Evolutionary conservation across 1,140 invertebrate genomes (phyloP).

Genomic region (Nilaparvata lugens): DNA sequence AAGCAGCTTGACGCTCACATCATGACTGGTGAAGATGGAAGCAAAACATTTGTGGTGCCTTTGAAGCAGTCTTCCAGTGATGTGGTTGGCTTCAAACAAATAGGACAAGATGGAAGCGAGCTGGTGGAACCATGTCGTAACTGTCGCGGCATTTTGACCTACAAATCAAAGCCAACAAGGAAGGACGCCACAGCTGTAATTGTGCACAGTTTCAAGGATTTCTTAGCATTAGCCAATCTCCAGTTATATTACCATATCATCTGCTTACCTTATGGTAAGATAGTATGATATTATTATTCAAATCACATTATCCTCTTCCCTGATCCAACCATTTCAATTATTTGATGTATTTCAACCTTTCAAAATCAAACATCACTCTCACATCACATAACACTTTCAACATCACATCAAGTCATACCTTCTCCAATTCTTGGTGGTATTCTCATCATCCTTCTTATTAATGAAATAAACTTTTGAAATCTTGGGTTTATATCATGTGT

Average conservation of each 20-base stretch:
- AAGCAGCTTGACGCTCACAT: neutral
- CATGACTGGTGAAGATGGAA: neutral
- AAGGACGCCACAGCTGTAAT: neutral
- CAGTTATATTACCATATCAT: neutral
- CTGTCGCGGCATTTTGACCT: neutral
- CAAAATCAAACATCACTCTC: no score
- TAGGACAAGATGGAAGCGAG: neutral
- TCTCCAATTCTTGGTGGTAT: no score
- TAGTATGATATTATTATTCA: no score
- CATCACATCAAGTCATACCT: no score
- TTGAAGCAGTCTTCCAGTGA: neutral
- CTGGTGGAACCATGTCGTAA: neutral
- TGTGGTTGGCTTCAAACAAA: neutral
- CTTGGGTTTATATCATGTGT: no score
- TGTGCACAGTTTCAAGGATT: neutral
- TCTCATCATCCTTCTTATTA: no score
- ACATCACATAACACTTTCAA: no score
- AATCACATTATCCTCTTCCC: no score
- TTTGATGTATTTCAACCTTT: no score
- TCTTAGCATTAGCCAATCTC: neutral
- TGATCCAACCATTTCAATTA: no score
- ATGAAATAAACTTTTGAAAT: no score
- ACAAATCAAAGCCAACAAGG: neutral
- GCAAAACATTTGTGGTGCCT: neutral
- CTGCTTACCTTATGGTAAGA: neutral